Base-by-base conservation (phyloP, 2,113 vertebrate genomes). In the Mastomys coucha region DNA sequence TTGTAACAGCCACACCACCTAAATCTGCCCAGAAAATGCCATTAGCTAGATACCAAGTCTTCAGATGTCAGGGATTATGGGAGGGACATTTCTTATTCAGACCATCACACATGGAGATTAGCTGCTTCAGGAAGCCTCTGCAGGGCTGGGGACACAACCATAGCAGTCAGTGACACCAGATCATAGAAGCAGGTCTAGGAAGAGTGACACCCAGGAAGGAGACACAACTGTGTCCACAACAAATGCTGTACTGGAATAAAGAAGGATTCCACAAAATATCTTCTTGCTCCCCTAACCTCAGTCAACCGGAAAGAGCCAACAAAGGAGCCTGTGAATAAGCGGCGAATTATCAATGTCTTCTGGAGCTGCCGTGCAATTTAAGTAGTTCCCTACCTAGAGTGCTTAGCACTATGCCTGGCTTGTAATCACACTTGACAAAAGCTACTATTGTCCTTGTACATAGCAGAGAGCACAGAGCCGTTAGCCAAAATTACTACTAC, bases 241-340 rank as follows among this genome's bases (percentile, higher is more conserved):
- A n/a, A 45, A 42, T 36, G 36, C n/a, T 0, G 1, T 2, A 0
- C 87, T 26, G n/a, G 31, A 7, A 10, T 72, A 42, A 51, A 39
- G 39, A 56, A 72, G 65, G 53, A 24, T 84, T 56, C 51, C 39
- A 60, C 22, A 58, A 1, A 7, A 39, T 33, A 10, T 1, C 24
- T 10, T 4, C 42, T 60, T 77, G 53, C 20, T 39, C 31, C 20
- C 17, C 6, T 28, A 26, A 42, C 56, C 80, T 36, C 39, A 53
- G 95, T 89, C 75, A 92, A 33, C 12, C 73, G 45, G 22, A 78
- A 73, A 58, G 72, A 60, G 39, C 19, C 88, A 92, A 73, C 77
- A 65, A 84, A 81, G 2, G 58, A 33, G 45, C 42, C 72, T 60
- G 69, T 16, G 24, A 94, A 39, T 45, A 73, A 22, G 81, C 0